Conservation (phyloP, 2,888 invertebrate species). For the Stenodera caucasica region DNA sequence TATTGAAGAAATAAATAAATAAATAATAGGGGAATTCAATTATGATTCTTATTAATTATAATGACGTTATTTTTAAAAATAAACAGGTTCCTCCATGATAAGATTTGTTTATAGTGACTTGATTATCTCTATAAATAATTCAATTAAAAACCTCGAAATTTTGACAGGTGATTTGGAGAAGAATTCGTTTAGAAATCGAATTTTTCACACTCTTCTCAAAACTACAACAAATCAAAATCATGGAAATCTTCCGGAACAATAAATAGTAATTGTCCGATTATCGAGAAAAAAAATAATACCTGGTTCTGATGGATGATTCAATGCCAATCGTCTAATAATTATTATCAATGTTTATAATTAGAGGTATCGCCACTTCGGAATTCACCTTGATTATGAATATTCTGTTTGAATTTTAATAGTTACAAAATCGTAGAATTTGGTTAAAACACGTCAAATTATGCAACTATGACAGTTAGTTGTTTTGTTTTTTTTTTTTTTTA, state of each 20-base stretch:
- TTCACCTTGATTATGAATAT: not conserved
- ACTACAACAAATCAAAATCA: not conserved
- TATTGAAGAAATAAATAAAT: not conserved
- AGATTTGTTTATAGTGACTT: not conserved
- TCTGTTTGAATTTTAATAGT: too few relatives aligned
- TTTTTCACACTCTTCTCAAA: too few relatives aligned
- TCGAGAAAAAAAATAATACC: not conserved
- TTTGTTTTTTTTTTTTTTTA: not conserved
- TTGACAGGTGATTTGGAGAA: too few relatives aligned
- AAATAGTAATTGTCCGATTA: not conserved
- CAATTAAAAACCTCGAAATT: not conserved
- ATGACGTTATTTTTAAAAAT: conserved; percentile 5
- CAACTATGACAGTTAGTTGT: not conserved
- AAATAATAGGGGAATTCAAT: not conserved
- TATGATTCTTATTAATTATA: not conserved
- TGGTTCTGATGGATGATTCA: not conserved
- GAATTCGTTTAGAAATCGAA: too few relatives aligned
- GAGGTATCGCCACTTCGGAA: not conserved
- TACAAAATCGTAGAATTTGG: too few relatives aligned
- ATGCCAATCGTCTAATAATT: not conserved
- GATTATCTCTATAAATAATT: not conserved
- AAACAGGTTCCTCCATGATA: not conserved
- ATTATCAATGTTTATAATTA: not conserved
- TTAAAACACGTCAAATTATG: not conserved
- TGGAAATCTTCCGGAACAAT: too few relatives aligned